These are phyloP conservation scores for Myrmecobius fasciatus DNA, from an alignment of 2,113 vertebrate genomes.

Conservation along the genomic window DNA sequence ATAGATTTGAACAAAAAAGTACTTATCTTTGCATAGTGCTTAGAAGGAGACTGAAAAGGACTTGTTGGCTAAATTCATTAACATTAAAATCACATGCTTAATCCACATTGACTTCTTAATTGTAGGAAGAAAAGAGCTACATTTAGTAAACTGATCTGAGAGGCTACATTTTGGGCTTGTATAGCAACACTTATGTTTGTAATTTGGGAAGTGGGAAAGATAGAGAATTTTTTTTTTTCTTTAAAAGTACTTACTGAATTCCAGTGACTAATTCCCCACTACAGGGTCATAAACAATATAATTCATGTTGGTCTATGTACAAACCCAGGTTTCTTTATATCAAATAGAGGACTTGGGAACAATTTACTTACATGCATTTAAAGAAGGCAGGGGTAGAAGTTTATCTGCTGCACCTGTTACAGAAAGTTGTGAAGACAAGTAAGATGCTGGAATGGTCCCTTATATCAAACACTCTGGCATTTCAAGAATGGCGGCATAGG, in stretches of 20 bases:
- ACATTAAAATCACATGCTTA: conserved; percentile 22
- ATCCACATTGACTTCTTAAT: conserved; percentile 23
- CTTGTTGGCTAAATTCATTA: neutral
- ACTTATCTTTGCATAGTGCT: conserved; percentile 19
- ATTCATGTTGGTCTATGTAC: conserved; percentile 69
- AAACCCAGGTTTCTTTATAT: conserved; percentile 46
- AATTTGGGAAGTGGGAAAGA: neutral
- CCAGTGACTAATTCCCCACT: conserved; percentile 69
- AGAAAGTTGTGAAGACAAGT: conserved; percentile 80
- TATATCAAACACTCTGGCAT: conserved; percentile 79
- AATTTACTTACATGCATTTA: conserved; percentile 74
- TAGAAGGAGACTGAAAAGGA: neutral
- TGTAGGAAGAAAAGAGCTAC: neutral
- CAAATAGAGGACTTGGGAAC: conserved; percentile 58
- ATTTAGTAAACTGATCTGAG: conserved; percentile 25
- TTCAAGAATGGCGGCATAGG: conserved; percentile 83
- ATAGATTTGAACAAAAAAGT: neutral
- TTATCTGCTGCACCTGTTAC: conserved; percentile 85
- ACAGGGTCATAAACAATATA: conserved; percentile 62
- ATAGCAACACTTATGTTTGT: conserved; percentile 12
- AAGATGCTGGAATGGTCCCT: conserved; percentile 78
- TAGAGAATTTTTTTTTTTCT: conserved; percentile 52
- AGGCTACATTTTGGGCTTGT: conserved; percentile 62
- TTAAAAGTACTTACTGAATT: conserved; percentile 60
- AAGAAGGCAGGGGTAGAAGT: conserved; percentile 80